Conservation (phyloP, 2,113 vertebrate species). For the Gambusia affinis region DNA sequence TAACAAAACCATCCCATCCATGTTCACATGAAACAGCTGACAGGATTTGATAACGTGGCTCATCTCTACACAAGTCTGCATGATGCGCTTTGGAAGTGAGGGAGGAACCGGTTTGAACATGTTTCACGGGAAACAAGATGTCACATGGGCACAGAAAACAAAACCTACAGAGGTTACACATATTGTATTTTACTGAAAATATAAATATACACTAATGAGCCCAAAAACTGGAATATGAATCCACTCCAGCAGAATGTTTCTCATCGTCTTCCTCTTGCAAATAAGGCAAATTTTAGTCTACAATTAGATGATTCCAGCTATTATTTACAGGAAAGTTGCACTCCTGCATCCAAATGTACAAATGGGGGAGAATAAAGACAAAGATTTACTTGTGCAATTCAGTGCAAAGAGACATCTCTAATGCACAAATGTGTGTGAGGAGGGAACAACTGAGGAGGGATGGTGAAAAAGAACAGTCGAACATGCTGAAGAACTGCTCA, state of each 20-base stretch:
- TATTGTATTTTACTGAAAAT: slow-evolving; percentile 67
- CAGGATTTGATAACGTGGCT: background rate
- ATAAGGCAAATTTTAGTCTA: slow-evolving; percentile 69
- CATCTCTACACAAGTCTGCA: background rate
- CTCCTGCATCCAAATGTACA: slow-evolving; percentile 15
- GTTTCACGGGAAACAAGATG: slow-evolving; percentile 2
- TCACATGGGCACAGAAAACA: slow-evolving; percentile 23
- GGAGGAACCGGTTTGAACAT: background rate
- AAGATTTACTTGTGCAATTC: slow-evolving; percentile 49
- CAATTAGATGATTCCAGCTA: slow-evolving; percentile 30
- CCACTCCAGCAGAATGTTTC: slow-evolving; percentile 39
- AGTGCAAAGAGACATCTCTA: slow-evolving; percentile 47
- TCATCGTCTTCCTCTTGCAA: slow-evolving; percentile 25
- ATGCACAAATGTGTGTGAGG: background rate
- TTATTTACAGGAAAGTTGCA: slow-evolving; percentile 61
- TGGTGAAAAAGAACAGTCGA: slow-evolving; percentile 27
- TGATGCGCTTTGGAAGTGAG: background rate
- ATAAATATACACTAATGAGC: slow-evolving; percentile 67
- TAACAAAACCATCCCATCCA: background rate
- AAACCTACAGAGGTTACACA: slow-evolving; percentile 40
- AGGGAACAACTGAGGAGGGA: no score
- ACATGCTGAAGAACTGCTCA: slow-evolving; percentile 15
- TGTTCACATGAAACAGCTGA: background rate
- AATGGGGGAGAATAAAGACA: background rate
- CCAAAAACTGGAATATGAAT: slow-evolving; percentile 69